Percentiles rank a stretch among this genome's conserved stretches.
Evolutionary conservation across 2,797 vertebrate genomes (phyloP).

Genomic region (Spinus olivaceus): DNA sequence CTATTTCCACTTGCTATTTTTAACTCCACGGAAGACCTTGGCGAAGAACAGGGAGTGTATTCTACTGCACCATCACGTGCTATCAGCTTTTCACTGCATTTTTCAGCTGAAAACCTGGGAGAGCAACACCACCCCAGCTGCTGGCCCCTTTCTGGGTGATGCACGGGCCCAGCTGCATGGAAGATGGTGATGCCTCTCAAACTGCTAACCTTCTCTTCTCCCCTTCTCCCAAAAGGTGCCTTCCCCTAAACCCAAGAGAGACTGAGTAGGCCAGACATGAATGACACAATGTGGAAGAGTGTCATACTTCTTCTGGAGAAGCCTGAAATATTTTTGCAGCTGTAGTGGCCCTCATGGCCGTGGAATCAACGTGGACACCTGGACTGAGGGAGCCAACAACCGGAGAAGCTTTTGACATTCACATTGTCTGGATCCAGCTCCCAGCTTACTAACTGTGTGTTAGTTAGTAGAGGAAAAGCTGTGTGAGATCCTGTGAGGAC

Average conservation of each 20-base stretch:
- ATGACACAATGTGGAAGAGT: not conserved
- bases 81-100: not conserved
- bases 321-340: not conserved
- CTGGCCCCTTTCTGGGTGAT: not conserved
- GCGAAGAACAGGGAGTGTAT: not conserved
- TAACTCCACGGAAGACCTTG: not conserved
- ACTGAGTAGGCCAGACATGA: not conserved
- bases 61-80: not conserved
- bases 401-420: not conserved
- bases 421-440: rapidly evolving
- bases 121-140: not conserved
- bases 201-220: not conserved
- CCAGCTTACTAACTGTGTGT: not conserved
- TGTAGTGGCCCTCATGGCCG: not conserved
- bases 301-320: not conserved
- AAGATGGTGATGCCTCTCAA: not conserved
- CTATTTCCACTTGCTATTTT: constrained; percentile 38
- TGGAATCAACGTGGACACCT: rapidly evolving
- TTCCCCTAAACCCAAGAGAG: not conserved
- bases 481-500: rapidly evolving
- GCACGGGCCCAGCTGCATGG: not conserved
- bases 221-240: not conserved
- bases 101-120: not conserved
- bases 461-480: not conserved
- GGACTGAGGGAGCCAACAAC: not conserved